Percentiles rank a stretch among this genome's conserved stretches.
Conservation (phyloP, 2,888 invertebrate species). For the Pandemis cinnamomeana region DNA sequence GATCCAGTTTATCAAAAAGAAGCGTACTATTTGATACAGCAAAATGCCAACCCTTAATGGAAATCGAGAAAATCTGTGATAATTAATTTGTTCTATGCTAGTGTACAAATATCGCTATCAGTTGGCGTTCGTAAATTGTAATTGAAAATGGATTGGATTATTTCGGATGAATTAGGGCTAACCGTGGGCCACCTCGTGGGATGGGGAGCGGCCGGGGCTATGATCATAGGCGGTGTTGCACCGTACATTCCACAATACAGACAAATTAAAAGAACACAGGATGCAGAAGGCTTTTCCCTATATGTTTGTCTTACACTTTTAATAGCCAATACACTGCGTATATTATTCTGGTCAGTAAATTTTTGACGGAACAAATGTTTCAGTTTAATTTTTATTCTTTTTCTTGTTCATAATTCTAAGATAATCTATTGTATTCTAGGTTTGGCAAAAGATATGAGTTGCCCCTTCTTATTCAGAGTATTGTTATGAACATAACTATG, state of each 20-base stretch:
- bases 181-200: constrained; percentile 90
- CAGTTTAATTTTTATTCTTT: not conserved
- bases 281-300: constrained; percentile 98
- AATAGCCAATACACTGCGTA: constrained; percentile 97
- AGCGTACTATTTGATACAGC: not conserved
- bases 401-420: not conserved
- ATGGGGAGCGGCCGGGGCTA: constrained; percentile 93
- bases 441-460: constrained; percentile 99
- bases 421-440: constrained; percentile 86
- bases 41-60: constrained; percentile 5
- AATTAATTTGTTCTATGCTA: constrained; percentile 10
- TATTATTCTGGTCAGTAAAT: constrained; percentile 96
- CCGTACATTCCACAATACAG: constrained; percentile 98
- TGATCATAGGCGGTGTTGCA: constrained; percentile 97
- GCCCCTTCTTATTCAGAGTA: constrained; percentile 97
- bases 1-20: constrained; percentile 3
- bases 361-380: not conserved
- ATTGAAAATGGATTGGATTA: constrained; percentile 89
- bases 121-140: constrained; percentile 20
- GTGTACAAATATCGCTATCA: constrained; percentile 37
- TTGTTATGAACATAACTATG: constrained; percentile 99
- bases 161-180: constrained; percentile 89
- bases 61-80: constrained; percentile 16
- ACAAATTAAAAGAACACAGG: constrained; percentile 95
- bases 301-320: constrained; percentile 98